A percentile compares a stretch with the other conserved stretches of the same genome.
Conservation (phyloP, 2,113 vertebrate species). For the Odocoileus hemionus region DNA sequence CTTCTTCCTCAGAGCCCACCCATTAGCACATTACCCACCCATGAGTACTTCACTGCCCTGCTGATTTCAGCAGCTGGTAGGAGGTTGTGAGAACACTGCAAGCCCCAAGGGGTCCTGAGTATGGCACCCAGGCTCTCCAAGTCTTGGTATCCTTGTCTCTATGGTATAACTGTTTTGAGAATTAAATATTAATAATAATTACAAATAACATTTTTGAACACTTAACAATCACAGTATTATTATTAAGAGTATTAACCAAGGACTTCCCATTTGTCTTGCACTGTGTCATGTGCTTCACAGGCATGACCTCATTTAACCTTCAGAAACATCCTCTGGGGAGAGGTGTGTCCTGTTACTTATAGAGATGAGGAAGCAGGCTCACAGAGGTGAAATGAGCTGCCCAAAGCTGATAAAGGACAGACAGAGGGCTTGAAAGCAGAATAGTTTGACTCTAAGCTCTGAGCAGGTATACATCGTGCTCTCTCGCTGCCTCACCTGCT, state of each 20-base stretch:
- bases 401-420: not conserved
- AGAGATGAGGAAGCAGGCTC: not conserved
- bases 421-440: not conserved
- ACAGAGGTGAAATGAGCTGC: not conserved
- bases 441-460: not conserved
- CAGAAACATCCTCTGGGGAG: not conserved
- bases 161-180: not conserved
- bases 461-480: rapidly evolving
- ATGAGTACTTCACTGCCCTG: not conserved
- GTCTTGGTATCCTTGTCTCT: not conserved
- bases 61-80: not conserved
- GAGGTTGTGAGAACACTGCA: not conserved
- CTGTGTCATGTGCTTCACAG: not conserved
- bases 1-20: not conserved
- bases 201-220: not conserved
- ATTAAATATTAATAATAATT: not conserved
- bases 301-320: not conserved
- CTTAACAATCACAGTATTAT: not conserved
- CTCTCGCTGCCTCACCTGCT: not conserved
- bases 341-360: not conserved
- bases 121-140: not conserved
- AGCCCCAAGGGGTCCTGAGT: not conserved
- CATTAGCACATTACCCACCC: not conserved
- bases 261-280: not conserved
- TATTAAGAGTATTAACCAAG: not conserved